Evolutionary conservation across 2,888 invertebrate genomes (phyloP), one percentile per base, ranked within the genome.

Genomic region (Andrena dorsata): DNA sequence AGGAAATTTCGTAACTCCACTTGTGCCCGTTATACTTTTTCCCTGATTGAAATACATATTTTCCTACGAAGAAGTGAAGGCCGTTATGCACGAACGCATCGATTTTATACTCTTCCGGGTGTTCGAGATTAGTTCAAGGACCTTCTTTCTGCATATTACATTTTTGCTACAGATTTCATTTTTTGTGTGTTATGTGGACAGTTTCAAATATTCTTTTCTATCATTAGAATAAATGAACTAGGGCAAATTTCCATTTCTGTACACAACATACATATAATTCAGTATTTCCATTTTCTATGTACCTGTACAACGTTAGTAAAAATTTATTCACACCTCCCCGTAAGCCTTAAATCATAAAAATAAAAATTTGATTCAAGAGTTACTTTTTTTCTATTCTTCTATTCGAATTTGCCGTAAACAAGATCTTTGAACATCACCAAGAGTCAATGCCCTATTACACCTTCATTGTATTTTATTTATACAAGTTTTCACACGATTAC

Each of bases 81-180:
- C 63, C 76, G 82, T 80, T 68, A 51, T 76, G 82, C 66, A 66
- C 47, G 63, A 53, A n/a, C 51, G 76, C 28, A 20, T 41, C 10
- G 2, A 65, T 65, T 61, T 58, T 68, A 76, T 69, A 20, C n/a
- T 60, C 71, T 80, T 82, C 80, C 72, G 71, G 53, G 68, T 73
- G 6, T 65, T 66, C 16, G 13, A 26, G 8, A 68, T 80, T 80
- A 49, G 23, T 80, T 80, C 75, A 75, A 75, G 82, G 82, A 53
- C 70, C 2, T 68, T 71, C 26, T 61, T 69, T 80, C 10, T 30
- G 10, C 23, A 10, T 5, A 16, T 73, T 26, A 56, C 8, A 75
- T 13, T 63, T 71, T 71, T 66, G 6, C 47, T n/a, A 23, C 2
- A 8, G n/a, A 32, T 30, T 26, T 32, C 3, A 8, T 61, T 80